Evolutionary conservation across 2,888 invertebrate species (phyloP), one percentile per base, ranked within the genome.

Genomic region (Scelioninae gen. 1): DNA sequence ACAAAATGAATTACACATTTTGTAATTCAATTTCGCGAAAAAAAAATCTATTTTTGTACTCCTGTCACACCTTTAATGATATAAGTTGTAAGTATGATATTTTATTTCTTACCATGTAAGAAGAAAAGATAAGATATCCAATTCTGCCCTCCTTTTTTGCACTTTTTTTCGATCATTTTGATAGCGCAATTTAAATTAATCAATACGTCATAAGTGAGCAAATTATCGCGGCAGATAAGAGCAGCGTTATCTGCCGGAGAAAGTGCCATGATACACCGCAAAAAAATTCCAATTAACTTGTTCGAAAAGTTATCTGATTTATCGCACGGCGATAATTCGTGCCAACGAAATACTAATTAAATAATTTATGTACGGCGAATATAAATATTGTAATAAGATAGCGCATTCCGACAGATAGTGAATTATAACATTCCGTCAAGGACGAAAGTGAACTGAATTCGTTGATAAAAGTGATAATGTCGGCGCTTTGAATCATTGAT

Each of bases 401-500:
- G 29, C 40, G 60, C 29, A 29, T 11, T 32, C 29, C 5, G 8
- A 43, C 16, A 34, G 51, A 63, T 29, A 55, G 11, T 3, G 40
- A 63, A 55, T 16, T 45, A 55, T 23, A 32, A 16, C 56, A 45
- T 56, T 31, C 9, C 6, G 38, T n/a, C 53, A 63, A 55, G 43
- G 45, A 32, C 23, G 29, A 47, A 47, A 29, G 11, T 29, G 15
- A 62, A 43, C 53, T 62, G 15, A 63, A 63, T 43, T 74, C 15
- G 32, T 55, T 55, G 55, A 63, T 60, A 55, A 62, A 63, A 34
- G 29, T 9, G 63, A 74, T 74, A 75, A 16, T 40, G 75, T 58
- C 58, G 66, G 58, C 40, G 23, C 75, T 75, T 75, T 56, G 66
- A 66, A 65, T 75, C 75, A 66, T 75, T 75, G 51, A 75, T 66